These are phyloP conservation scores for Tamias sibiricus DNA, from an alignment of 2,113 vertebrate genomes.

Conservation along the genomic window DNA sequence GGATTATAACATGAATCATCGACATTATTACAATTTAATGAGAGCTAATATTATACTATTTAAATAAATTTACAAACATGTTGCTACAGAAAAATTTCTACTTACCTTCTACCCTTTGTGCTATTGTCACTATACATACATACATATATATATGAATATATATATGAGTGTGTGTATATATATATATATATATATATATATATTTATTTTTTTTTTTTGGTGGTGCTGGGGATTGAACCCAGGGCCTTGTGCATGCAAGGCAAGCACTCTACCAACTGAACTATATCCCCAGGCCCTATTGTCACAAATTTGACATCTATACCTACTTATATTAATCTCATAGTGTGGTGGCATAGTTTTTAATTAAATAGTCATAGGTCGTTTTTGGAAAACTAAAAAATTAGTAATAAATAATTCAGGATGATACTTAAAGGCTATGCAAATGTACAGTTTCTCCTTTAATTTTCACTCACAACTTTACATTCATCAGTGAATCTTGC, in stretches of 20 bases:
- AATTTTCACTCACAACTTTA: not conserved
- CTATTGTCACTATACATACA: too few relatives aligned
- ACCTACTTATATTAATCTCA: not conserved
- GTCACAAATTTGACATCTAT: not conserved
- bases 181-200: too few relatives aligned
- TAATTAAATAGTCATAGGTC: not conserved
- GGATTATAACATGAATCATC: not conserved
- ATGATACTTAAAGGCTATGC: not conserved
- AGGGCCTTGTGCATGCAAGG: too few relatives aligned
- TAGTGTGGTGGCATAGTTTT: not conserved
- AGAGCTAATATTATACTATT: not conserved
- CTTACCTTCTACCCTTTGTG: not conserved
- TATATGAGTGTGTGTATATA: too few relatives aligned
- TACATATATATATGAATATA: too few relatives aligned
- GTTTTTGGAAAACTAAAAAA: not conserved
- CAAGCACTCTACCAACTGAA: too few relatives aligned
- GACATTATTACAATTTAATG: not conserved
- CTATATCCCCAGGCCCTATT: too few relatives aligned
- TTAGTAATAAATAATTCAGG: not conserved
- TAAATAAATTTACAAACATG: not conserved
- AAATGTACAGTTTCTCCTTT: not conserved
- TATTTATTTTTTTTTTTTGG: too few relatives aligned
- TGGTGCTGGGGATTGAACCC: too few relatives aligned
- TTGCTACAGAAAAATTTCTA: not conserved
- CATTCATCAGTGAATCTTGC: not conserved